These are phyloP conservation scores for Cinclus mexicanus DNA, from an alignment of 2,113 vertebrate genomes.

Conservation along the genomic window DNA sequence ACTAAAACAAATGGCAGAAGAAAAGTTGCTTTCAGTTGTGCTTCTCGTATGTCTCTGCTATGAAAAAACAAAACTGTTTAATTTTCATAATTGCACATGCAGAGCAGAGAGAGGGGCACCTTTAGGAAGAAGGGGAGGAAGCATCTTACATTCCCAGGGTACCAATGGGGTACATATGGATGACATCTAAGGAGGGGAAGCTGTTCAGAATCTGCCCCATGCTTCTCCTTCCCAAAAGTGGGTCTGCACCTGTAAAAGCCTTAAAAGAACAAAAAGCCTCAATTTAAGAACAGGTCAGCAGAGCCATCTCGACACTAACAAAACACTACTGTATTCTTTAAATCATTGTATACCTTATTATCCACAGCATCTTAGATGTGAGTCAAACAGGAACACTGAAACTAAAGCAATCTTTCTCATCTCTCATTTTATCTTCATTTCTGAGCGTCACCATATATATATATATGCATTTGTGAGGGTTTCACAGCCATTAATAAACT, in stretches of 20 bases:
- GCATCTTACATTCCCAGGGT: not conserved
- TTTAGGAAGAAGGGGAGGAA: not conserved
- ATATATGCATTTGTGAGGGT: not conserved
- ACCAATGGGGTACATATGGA: rapidly evolving
- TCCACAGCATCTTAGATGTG: not conserved
- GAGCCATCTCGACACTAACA: not conserved
- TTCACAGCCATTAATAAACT: not conserved
- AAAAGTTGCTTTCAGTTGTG: not conserved
- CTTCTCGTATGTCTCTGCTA: not conserved
- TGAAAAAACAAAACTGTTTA: not conserved
- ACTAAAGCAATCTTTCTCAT: not conserved
- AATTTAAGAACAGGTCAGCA: not conserved
- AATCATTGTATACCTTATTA: not conserved
- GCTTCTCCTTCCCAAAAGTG: not conserved
- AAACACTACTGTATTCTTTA: not conserved
- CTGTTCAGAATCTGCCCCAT: not conserved
- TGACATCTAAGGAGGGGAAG: not conserved
- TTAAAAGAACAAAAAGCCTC: not conserved
- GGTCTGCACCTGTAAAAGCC: not conserved
- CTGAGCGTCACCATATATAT: not conserved
- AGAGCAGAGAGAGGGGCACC: not conserved
- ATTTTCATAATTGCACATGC: not conserved
- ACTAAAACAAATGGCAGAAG: not conserved
- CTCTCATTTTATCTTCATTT: not conserved
- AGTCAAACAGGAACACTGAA: not conserved